Evolutionary conservation across 2,888 invertebrate genomes (phyloP), one percentile per base, ranked within the genome.

Genomic region (Pristionchus maxplancki): DNA sequence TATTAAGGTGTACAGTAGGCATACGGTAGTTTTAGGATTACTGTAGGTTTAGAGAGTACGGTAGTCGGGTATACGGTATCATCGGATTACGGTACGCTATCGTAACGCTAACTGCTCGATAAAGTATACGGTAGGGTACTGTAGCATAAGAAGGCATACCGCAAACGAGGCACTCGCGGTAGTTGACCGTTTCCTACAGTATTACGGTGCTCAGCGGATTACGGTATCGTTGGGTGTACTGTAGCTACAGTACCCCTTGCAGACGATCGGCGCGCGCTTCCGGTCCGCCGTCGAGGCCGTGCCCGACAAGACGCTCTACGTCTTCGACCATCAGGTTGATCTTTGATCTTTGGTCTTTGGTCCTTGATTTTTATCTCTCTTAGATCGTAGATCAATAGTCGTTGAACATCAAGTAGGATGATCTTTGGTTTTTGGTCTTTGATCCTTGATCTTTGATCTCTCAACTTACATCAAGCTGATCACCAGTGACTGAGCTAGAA

Each of bases 191-290:
- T 44, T 11, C 11, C 44, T 44, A 44, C 44, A 44, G 44, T 44
- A 44, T 11, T 44, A 44, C 44, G 11, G 44, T 44, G 11, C 44
- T 44, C 44, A 44, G 11, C 15, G 15, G 24, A 62, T 8, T 62
- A 11, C 44, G 11, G 44, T 44, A 44, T 44, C 44, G 11, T n/a
- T n/a, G n/a, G n/a, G n/a, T n/a, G n/a, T n/a, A n/a, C n/a, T n/a
- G n/a, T n/a, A n/a, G n/a, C n/a, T n/a, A n/a, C n/a, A n/a, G n/a
- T n/a, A 28, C 11, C 9, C 24, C n/a, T 9, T 86, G 1, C 86
- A 88, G 50, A 88, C 88, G 28, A 88, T 89, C 67, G 81, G 88
- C 4, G 48, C 87, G 3, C 86, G 89, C 31, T 87, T 88, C 64
- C 88, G 88, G 0, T 28, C 31, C 17, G 87, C 71, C 15, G 87